Base-by-base conservation (phyloP, 2,113 vertebrate species). In the Heliornis fulica region DNA sequence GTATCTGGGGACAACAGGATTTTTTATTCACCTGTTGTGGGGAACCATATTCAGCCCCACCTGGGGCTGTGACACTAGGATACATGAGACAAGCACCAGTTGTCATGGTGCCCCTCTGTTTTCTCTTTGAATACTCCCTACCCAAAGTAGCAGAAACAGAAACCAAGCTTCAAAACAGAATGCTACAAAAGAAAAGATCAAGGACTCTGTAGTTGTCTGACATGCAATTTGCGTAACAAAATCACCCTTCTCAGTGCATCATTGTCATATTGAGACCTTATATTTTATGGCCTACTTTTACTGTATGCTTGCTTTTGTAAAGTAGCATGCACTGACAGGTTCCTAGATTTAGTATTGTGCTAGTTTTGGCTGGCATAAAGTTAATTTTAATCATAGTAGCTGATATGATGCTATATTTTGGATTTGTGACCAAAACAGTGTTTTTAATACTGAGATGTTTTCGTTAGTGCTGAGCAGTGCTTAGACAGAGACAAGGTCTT, bases 11-110 rank as follows among this genome's bases (percentile, higher is more conserved):
- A 51, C 28, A 57, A 32, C 0, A 0, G 23, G 28, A 19, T 45
- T 57, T 10, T 19, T 46, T 79, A 25, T 18, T 8, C 10, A 41
- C 1, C 0, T 43, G 12, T 20, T 63, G 4, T 57, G 29, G 61
- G 75, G 11, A 36, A 25, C 23, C 3, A 2, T 1, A 1, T 43
- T 32, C 36, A 64, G 43, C 15, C 21, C 14, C 41, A 64, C 12
- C 15, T 43, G 15, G 34, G 41, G 4, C 19, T 50, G 26, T 69
- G 63, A 7, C 32, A n/a, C 63, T 56, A 4, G 11, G 7, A 19
- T 31, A 11, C 0, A 0, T 1, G 1, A 22, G 28, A 45, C 34
- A 64, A 36, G 15, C 8, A 43, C 5, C 29, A 61, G 17, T 3
- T 74, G 15, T 61, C 1, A 0, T 10, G 9, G 25, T 45, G 5